A percentile compares a stretch with the other conserved stretches of the same genome.
phyloP scores from a whole-genome alignment of 2,113 vertebrate species.

The Rhinoptilus africanus region DNA sequence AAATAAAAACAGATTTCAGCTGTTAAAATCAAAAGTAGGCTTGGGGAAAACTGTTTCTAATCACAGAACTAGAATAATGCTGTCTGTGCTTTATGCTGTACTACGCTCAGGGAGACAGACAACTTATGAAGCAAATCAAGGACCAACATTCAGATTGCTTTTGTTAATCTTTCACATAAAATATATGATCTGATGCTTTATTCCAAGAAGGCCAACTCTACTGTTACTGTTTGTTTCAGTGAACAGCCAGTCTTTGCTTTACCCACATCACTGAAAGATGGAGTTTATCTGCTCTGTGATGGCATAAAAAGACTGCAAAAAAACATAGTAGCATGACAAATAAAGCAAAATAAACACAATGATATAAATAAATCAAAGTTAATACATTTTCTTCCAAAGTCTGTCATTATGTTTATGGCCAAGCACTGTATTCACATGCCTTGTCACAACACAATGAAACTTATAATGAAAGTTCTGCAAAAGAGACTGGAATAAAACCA shows the following conservation, averaged over 20 bases:
- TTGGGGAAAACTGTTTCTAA: background rate
- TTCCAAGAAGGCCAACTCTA: background rate
- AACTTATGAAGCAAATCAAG: background rate
- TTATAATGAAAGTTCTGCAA: background rate
- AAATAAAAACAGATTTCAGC: slow-evolving; percentile 27
- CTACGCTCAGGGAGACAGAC: background rate
- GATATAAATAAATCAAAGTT: background rate
- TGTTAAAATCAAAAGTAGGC: background rate
- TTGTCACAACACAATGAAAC: background rate
- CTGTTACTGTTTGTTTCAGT: background rate
- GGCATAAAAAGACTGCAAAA: background rate
- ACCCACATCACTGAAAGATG: background rate
- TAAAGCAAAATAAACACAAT: background rate
- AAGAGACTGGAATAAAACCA: background rate
- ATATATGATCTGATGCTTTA: background rate
- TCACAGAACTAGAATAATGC: background rate
- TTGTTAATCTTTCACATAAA: background rate
- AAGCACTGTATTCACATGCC: background rate
- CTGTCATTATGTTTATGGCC: background rate
- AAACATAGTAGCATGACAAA: background rate
- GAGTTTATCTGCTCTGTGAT: background rate
- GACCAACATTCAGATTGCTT: background rate
- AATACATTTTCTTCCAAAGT: background rate
- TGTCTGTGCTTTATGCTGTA: background rate
- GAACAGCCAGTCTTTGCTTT: background rate